These are phyloP conservation scores for Xyrauchen texanus DNA, from an alignment of 2,113 vertebrate genomes.

Conservation along the genomic window DNA sequence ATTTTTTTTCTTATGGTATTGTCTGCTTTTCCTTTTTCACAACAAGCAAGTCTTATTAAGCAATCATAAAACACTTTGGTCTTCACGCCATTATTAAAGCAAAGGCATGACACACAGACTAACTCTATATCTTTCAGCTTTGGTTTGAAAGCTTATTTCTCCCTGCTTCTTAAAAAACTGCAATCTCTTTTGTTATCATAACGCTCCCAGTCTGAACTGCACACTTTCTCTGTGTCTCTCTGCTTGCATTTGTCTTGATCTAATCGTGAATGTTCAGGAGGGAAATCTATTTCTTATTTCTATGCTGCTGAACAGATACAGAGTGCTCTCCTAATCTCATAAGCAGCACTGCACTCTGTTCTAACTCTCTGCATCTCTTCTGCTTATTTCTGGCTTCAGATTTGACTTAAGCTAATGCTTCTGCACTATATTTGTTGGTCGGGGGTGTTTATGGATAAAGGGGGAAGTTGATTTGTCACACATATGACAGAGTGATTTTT, in stretches of 20 bases:
- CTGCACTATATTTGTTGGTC: too few relatives aligned
- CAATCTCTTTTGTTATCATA: slow-evolving; percentile 7
- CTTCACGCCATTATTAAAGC: background rate
- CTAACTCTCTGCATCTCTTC: too few relatives aligned
- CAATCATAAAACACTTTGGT: background rate
- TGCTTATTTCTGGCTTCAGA: too few relatives aligned
- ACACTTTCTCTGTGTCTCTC: background rate
- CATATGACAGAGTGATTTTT: too few relatives aligned
- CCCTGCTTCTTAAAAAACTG: slow-evolving; percentile 10
- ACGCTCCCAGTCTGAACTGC: background rate
- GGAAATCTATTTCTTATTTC: too few relatives aligned
- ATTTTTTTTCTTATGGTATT: background rate
- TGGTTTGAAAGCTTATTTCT: background rate
- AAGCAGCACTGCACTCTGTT: too few relatives aligned
- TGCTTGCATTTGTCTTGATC: background rate
- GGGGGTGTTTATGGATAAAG: too few relatives aligned
- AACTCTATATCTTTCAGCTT: background rate
- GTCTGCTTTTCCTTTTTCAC: background rate
- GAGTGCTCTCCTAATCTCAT: too few relatives aligned
- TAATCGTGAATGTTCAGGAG: too few relatives aligned
- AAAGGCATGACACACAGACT: background rate
- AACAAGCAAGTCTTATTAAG: background rate
- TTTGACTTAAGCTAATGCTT: too few relatives aligned
- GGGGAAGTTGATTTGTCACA: too few relatives aligned
- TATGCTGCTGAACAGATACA: too few relatives aligned